These are phyloP conservation scores for Scaptomyza pallida DNA, from an alignment of 1,140 invertebrate species.

Conservation along the genomic window DNA sequence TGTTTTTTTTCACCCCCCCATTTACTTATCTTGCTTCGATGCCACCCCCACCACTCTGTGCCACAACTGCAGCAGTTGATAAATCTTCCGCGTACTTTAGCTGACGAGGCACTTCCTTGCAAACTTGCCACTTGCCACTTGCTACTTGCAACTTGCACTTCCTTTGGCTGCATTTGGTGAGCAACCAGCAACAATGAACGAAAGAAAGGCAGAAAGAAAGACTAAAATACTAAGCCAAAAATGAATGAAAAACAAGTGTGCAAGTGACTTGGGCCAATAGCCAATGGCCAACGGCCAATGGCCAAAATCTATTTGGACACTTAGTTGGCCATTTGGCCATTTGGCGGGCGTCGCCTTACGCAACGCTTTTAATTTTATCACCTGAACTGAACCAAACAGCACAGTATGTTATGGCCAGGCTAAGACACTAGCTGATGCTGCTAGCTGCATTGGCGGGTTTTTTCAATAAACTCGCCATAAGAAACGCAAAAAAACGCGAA, in stretches of 20 bases:
- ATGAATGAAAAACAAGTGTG: slow-evolving; percentile 12
- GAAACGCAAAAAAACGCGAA: too few relatives aligned
- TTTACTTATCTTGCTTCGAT: neutral
- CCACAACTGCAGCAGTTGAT: slow-evolving; percentile 15
- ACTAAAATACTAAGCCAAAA: neutral
- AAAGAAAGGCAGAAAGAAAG: slow-evolving; percentile 5
- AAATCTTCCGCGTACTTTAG: slow-evolving; percentile 36
- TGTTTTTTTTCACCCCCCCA: too few relatives aligned
- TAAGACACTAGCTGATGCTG: slow-evolving; percentile 1
- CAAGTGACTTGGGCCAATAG: slow-evolving; percentile 45
- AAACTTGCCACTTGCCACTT: too few relatives aligned
- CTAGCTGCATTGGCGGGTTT: slow-evolving; percentile 38
- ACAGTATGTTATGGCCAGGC: neutral
- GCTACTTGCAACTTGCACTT: slow-evolving; percentile 33
- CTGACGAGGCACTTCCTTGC: slow-evolving; percentile 36
- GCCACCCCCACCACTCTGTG: neutral
- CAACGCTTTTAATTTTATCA: slow-evolving; percentile 48
- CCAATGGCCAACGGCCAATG: slow-evolving; percentile 33
- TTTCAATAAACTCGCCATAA: slow-evolving; percentile 74
- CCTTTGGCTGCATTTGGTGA: slow-evolving; percentile 7
- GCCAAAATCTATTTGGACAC: slow-evolving; percentile 35
- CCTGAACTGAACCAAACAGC: slow-evolving; percentile 12
- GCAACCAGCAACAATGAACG: neutral
- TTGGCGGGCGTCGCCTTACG: slow-evolving; percentile 49
- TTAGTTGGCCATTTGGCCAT: slow-evolving; percentile 25